A percentile compares a stretch with the other conserved stretches of the same genome.
These are phyloP conservation scores for Centropus unirufus DNA, from an alignment of 2,113 vertebrate species.

Conservation along the genomic window DNA sequence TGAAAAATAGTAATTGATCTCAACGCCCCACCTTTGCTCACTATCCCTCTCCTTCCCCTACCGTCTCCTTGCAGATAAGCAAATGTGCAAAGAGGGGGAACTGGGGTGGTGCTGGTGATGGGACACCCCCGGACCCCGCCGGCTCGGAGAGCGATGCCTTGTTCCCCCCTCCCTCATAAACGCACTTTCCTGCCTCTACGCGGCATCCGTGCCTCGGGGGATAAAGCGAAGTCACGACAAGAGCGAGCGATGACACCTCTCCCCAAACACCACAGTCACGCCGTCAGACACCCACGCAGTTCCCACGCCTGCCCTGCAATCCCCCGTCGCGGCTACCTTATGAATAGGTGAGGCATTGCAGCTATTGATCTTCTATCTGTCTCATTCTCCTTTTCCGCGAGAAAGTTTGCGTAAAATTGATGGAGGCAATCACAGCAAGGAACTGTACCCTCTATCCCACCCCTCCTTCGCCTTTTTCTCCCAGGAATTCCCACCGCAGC, in stretches of 20 bases:
- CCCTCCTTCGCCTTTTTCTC: no score
- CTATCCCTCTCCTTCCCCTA: background rate
- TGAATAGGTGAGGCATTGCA: background rate
- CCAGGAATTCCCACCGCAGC: background rate
- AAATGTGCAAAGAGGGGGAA: background rate
- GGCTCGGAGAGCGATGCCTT: no score
- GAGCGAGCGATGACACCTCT: background rate
- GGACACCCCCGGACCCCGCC: background rate
- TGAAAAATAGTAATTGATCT: slow-evolving; percentile 96
- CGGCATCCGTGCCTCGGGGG: background rate
- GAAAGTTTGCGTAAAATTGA: background rate
- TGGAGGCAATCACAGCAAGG: background rate
- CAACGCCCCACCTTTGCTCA: background rate
- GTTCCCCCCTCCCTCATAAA: no score
- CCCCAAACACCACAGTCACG: background rate
- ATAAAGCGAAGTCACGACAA: background rate
- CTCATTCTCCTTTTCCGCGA: background rate
- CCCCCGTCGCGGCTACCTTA: background rate
- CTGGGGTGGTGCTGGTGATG: background rate
- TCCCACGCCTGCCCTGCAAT: background rate
- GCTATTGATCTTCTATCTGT: background rate
- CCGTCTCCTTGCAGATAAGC: slow-evolving; percentile 41
- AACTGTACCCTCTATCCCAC: background rate
- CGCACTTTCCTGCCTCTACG: background rate
- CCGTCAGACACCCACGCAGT: background rate